Conservation (phyloP, 2,797 vertebrate species). For the Tamandua tetradactyla region DNA sequence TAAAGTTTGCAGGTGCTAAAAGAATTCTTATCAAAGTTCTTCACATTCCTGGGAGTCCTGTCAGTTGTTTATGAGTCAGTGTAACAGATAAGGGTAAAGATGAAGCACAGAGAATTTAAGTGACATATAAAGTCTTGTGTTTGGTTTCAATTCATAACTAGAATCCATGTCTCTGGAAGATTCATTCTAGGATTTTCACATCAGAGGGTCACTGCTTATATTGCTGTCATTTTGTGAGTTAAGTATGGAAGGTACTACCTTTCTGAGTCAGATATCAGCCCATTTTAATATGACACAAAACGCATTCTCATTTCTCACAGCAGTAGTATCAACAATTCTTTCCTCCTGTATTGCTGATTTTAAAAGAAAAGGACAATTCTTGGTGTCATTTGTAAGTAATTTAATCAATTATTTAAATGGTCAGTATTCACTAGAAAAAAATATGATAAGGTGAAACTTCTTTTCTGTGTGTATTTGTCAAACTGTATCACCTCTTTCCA, state of each 20-base stretch:
- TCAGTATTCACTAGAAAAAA: conserved; percentile 6
- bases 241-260: background rate
- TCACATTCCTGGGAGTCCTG: background rate
- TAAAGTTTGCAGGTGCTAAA: background rate
- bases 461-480: background rate
- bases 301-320: background rate
- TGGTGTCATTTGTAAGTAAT: background rate
- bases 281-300: background rate
- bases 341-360: background rate
- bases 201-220: background rate
- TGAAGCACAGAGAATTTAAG: background rate
- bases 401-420: background rate
- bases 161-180: background rate
- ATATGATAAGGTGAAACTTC: background rate
- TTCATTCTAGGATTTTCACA: background rate
- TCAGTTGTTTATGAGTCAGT: background rate
- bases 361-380: background rate
- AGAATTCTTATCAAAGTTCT: background rate
- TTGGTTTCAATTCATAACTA: background rate
- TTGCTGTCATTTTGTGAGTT: background rate
- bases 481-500: background rate
- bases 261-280: background rate
- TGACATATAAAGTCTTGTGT: background rate
- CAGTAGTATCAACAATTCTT: background rate
- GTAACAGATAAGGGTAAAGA: background rate